Base-by-base conservation (phyloP, 2,113 vertebrate genomes). In the Elachura formosa region DNA sequence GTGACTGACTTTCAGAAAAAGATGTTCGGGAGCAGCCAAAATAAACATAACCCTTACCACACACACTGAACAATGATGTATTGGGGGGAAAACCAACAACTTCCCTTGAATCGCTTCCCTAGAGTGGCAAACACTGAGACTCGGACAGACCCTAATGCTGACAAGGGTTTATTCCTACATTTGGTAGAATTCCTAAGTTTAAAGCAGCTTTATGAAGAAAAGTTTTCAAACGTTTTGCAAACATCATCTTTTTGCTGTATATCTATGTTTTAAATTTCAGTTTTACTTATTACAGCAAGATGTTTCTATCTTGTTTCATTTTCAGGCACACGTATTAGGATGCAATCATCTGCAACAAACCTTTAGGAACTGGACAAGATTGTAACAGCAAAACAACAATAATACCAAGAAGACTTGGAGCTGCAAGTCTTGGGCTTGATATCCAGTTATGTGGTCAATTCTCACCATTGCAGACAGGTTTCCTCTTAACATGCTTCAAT, bases 331-430 rank as follows among this genome's bases (percentile, higher is more conserved):
- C 72, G 40, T 74, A 92, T 79, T 77, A 71, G 66, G 91, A 93
- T 90, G 79, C 71, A 90, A 93, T 92, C 89, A 94, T 67, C 83
- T 88, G 93, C 90, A 92, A 75, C 72, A 52, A 10, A 77, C 52
- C 89, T 92, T 67, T 77, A 90, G 83, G 61, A 89, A 77, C 38
- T 63, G 49, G 77, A 83, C 85, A 94, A 29, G 33, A 78, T 51
- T 78, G 2, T 55, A 92, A 92, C 45, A 80, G 83, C 84, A 62
- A 92, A 95, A 84, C 48, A 92, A 93, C 61, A 80, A 83, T 49
- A 87, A 74, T 17, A 38, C 1, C 4, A 64, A 91, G 49, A 24
- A 91, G 78, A 88, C 0, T n/a, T 51, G n/a, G 86, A 94, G 66
- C 48, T 36, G 26, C 29, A 87, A 84, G 46, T 41, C 84, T 63